Percentiles rank a stretch among this genome's conserved stretches.
Conservation (phyloP, 1,140 invertebrate species). For the Reticulitermes speratus region DNA sequence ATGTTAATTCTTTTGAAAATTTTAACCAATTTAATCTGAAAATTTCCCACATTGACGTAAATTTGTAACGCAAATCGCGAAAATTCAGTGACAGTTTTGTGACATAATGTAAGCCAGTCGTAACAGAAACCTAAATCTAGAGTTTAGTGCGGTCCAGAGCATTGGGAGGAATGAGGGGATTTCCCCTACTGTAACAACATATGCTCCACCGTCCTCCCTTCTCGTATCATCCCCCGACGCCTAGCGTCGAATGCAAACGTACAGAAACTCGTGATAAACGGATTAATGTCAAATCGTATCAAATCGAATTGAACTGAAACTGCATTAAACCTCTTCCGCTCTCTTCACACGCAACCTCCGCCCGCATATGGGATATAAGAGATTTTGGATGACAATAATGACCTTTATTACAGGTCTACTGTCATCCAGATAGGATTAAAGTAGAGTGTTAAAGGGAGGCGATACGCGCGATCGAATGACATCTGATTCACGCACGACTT, state of each 20-base stretch:
- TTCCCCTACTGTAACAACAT: not conserved
- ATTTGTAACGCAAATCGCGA: too few species aligned
- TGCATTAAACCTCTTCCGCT: not conserved
- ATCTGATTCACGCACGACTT: slow-evolving; percentile 15
- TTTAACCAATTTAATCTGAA: too few species aligned
- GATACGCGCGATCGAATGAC: not conserved
- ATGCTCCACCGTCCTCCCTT: not conserved
- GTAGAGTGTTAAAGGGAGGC: not conserved
- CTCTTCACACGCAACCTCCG: slow-evolving; percentile 16
- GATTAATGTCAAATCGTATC: slow-evolving; percentile 13
- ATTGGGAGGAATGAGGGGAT: not conserved
- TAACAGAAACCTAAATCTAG: too few species aligned
- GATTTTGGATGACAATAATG: slow-evolving; percentile 13
- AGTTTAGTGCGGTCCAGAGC: too few species aligned
- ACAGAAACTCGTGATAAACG: slow-evolving; percentile 11
- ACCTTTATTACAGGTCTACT: slow-evolving; percentile 15
- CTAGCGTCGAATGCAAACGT: not conserved
- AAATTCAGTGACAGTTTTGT: too few species aligned
- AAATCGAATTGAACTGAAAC: slow-evolving; percentile 16
- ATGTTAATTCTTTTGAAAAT: too few species aligned
- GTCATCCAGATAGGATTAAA: slow-evolving; percentile 19
- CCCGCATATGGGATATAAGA: slow-evolving; percentile 1
- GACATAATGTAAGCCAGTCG: too few species aligned
- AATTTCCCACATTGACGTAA: too few species aligned
- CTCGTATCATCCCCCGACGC: not conserved